These are phyloP conservation scores for Sarcoramphus papa DNA, from an alignment of 2,797 vertebrate species.

Conservation along the genomic window DNA sequence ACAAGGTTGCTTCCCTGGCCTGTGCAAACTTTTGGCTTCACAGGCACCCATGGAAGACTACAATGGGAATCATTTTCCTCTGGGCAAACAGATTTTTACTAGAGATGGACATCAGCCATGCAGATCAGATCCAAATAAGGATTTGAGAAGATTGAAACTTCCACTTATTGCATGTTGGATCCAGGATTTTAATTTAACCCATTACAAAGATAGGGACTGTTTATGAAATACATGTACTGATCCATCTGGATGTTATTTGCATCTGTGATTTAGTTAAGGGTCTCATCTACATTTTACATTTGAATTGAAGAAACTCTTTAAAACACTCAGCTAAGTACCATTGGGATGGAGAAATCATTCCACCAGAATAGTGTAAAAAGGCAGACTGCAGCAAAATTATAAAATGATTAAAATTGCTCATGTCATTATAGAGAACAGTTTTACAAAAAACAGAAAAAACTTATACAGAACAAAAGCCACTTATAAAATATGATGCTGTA, in stretches of 20 bases:
- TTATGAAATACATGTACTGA: slow-evolving; percentile 39
- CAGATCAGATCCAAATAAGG: slow-evolving; percentile 1
- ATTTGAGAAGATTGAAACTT: slow-evolving; percentile 21
- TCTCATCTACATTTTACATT: slow-evolving; percentile 52
- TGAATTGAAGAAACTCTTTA: slow-evolving; percentile 29
- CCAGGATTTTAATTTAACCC: slow-evolving; percentile 39
- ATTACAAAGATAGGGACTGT: slow-evolving; percentile 8
- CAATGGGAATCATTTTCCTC: slow-evolving; percentile 45
- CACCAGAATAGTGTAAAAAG: background rate
- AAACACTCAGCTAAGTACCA: background rate
- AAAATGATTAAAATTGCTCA: background rate
- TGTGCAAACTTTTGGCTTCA: background rate
- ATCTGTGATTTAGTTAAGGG: slow-evolving; percentile 40
- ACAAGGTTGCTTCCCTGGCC: background rate
- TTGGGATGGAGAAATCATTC: background rate
- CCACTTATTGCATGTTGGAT: background rate
- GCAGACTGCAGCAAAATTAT: background rate
- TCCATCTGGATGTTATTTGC: slow-evolving; percentile 57
- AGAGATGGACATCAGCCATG: slow-evolving; percentile 26
- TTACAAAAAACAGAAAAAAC: background rate
- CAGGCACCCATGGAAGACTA: slow-evolving; percentile 31
- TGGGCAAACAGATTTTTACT: slow-evolving; percentile 50
- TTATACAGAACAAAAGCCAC: background rate
- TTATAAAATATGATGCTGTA: background rate
- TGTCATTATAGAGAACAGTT: background rate